Conservation (phyloP, 2,888 invertebrate species). For the Orchesella flavescens region DNA sequence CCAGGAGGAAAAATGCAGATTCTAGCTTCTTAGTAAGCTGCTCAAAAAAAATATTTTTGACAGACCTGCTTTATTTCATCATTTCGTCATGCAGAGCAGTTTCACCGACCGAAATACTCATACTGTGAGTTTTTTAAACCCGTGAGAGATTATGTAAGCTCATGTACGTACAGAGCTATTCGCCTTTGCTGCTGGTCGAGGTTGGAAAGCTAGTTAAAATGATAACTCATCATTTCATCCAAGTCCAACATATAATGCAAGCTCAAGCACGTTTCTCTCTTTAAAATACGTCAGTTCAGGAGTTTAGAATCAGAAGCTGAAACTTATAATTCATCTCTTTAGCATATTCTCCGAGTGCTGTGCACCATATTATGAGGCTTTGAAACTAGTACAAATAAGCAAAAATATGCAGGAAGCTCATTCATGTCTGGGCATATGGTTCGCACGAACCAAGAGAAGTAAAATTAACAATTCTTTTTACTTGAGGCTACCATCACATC, state of each 20-base stretch:
- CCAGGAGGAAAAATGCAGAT: background rate
- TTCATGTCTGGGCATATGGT: constrained; percentile 63
- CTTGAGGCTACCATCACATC: too few relatives aligned
- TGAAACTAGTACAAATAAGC: constrained; percentile 50
- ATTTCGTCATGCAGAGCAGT: constrained; percentile 54
- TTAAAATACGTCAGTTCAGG: too few relatives aligned
- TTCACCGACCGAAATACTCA: constrained; percentile 30
- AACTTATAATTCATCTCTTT: background rate
- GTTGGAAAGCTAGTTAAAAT: constrained; percentile 53
- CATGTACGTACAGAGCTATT: constrained; percentile 16
- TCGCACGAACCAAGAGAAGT: background rate
- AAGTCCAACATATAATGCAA: constrained; percentile 23
- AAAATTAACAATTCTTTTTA: background rate
- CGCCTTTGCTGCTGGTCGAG: background rate
- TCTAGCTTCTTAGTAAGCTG: background rate
- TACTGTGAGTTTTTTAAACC: background rate
- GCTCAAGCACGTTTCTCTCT: constrained; percentile 25
- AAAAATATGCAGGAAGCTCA: constrained; percentile 21
- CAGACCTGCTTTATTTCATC: constrained; percentile 63
- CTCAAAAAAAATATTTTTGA: constrained; percentile 46
- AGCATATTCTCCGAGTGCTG: background rate
- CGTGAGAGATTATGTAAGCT: constrained; percentile 37
- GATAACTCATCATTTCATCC: constrained; percentile 59
- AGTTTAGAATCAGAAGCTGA: background rate
- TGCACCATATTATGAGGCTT: background rate